phyloP scores from a whole-genome alignment of 2,888 invertebrate genomes.

The Baronia brevicornis region DNA sequence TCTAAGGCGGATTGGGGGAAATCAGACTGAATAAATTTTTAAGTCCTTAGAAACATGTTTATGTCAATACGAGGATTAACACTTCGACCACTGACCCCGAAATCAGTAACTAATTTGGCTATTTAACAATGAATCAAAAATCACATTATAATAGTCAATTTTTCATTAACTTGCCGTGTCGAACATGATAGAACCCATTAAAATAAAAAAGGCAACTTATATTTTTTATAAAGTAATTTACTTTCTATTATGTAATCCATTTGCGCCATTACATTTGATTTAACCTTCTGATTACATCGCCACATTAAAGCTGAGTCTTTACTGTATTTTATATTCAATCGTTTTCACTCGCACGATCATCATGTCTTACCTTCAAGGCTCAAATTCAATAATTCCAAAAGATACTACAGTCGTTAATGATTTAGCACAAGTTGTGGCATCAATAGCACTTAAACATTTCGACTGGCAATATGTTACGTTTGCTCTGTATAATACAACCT shows the following conservation, averaged over 20 bases:
- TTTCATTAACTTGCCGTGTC: too few relatives aligned
- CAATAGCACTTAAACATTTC: constrained; percentile 46
- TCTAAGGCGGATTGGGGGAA: too few relatives aligned
- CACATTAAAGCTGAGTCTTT: constrained; percentile 14
- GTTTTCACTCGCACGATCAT: constrained; percentile 16
- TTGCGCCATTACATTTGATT: constrained; percentile 20
- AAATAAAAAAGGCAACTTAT: too few relatives aligned
- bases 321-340: constrained; percentile 14
- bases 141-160: too few relatives aligned
- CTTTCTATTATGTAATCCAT: constrained; percentile 18
- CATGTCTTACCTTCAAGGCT: constrained; percentile 14
- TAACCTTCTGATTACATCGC: constrained; percentile 15
- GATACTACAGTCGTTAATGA: constrained; percentile 18
- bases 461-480: constrained; percentile 44
- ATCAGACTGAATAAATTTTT: too few relatives aligned
- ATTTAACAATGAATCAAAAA: too few relatives aligned
- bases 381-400: constrained; percentile 7
- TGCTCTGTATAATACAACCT: constrained; percentile 41
- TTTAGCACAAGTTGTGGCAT: constrained; percentile 39
- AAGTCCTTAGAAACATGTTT: too few relatives aligned
- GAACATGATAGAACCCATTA: too few relatives aligned
- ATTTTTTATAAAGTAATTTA: constrained; percentile 14
- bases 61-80: too few relatives aligned
- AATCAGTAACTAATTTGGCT: too few relatives aligned
- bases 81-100: too few relatives aligned